Evolutionary conservation across 2,113 vertebrate genomes (phyloP), one percentile per base, ranked within the genome.

Genomic region (Mesoclemmys tuberculata): DNA sequence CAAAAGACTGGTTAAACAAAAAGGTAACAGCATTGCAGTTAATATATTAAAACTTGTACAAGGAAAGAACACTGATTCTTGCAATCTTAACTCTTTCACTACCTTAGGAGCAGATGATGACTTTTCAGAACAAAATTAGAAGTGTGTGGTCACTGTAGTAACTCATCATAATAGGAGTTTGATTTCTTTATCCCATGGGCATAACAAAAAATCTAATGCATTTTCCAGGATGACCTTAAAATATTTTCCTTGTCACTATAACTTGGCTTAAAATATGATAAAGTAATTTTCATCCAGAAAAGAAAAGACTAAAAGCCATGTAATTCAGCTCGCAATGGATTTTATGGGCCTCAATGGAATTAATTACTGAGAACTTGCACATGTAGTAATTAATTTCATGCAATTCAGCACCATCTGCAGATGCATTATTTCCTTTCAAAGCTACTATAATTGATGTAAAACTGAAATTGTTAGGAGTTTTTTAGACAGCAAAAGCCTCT

Each of bases 301-400:
- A 96, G 56, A 58, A 96, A 93, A 94, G 78, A 80, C 90, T 95
- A 95, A 97, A 93, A 96, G 92, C 88, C 95, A 96, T 96, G 93
- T 93, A 95, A 96, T 98, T 97, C 94, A 95, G 84, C 58, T 96
- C 94, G 95, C 94, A 95, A 94, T 95, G 93, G 92, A 90, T 97
- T 97, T 97, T 96, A 96, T 64, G 93, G 92, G 91, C 93, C 97
- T 98, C 96, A 54, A 49, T 96, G 97, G 97, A 97, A 97, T 98
- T 98, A 97, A 98, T 96, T 97, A 97, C 95, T 95, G 91, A 97
- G 92, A 98, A 97, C 54, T 95, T 97, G 96, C 90, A 97, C 94
- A 97, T 95, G 93, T 94, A 97, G 90, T 97, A 98, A 98, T 98
- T 98, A 98, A 98, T 98, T 98, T 98, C 96, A 95, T 96, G 97